A percentile compares a stretch with the other conserved stretches of the same genome.
Evolutionary conservation across 2,888 invertebrate genomes (phyloP).

Genomic region (Dynastes maya): DNA sequence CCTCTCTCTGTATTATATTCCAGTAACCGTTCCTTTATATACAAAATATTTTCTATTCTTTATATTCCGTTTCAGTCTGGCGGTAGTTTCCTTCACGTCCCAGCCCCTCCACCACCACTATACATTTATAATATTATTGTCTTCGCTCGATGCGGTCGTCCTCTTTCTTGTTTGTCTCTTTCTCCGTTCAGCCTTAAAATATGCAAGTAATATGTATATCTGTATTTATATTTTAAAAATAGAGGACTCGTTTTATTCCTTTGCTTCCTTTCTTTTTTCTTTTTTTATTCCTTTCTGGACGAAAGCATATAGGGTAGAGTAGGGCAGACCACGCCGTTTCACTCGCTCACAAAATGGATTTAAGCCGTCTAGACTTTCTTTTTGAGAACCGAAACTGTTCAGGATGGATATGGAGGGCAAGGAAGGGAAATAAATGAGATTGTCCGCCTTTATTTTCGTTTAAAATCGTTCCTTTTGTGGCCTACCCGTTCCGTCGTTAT

Average conservation of each 20-base stretch:
- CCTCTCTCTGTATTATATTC: conserved; percentile 8
- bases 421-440: conserved; percentile 9
- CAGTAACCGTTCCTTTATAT: conserved; percentile 20
- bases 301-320: neutral
- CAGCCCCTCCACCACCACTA: neutral
- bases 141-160: conserved; percentile 11
- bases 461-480: conserved; percentile 18
- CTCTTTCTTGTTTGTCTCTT: neutral
- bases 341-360: conserved; percentile 24
- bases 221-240: conserved; percentile 42
- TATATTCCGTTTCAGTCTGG: neutral
- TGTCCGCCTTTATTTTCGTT: conserved; percentile 5
- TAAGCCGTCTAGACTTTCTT: conserved; percentile 29
- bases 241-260: conserved; percentile 2
- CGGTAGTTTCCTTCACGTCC: neutral
- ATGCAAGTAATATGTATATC: conserved; percentile 42
- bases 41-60: neutral
- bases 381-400: conserved; percentile 30
- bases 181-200: conserved; percentile 31
- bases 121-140: conserved; percentile 22
- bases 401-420: neutral
- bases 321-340: conserved; percentile 15
- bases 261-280: conserved; percentile 3
- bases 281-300: conserved; percentile 1
- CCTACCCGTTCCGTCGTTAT: neutral